A percentile compares a stretch with the other conserved stretches of the same genome.
Evolutionary conservation across 2,888 invertebrate genomes (phyloP).

Genomic region (Nomada ruficornis): DNA sequence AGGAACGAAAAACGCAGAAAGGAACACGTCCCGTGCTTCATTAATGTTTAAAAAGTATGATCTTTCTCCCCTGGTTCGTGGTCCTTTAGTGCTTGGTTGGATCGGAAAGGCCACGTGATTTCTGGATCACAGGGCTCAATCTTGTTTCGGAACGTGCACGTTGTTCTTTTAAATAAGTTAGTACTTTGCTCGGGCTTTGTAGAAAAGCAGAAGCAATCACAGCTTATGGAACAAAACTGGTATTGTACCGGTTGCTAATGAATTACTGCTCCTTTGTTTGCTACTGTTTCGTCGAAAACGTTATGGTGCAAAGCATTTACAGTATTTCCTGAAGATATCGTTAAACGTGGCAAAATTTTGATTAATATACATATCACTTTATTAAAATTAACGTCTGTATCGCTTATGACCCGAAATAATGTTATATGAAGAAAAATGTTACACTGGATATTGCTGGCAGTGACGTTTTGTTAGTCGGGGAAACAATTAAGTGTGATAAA

Average conservation of each 20-base stretch:
- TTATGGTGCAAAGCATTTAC: background rate
- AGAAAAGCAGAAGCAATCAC: background rate
- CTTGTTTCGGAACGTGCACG: constrained; percentile 2
- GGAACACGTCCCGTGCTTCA: constrained; percentile 27
- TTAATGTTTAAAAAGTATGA: constrained; percentile 22
- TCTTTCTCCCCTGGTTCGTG: background rate
- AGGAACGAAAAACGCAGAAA: constrained; percentile 32
- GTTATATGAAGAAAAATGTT: too few relatives aligned
- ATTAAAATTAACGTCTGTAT: too few relatives aligned
- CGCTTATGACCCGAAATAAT: too few relatives aligned
- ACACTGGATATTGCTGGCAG: too few relatives aligned
- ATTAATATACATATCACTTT: too few relatives aligned
- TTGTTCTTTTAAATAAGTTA: constrained; percentile 18
- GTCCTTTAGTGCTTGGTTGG: background rate
- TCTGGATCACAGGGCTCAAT: constrained; percentile 6
- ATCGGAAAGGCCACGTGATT: background rate
- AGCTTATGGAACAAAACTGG: background rate
- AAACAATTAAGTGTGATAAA: too few relatives aligned
- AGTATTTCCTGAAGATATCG: too few relatives aligned
- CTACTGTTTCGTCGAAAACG: background rate
- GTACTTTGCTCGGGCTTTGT: background rate
- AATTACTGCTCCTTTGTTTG: background rate
- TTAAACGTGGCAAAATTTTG: too few relatives aligned
- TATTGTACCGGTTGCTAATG: background rate
- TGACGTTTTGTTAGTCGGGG: too few relatives aligned